phyloP scores from a whole-genome alignment of 1,140 invertebrate species.

The Lanistes nyassanus region DNA sequence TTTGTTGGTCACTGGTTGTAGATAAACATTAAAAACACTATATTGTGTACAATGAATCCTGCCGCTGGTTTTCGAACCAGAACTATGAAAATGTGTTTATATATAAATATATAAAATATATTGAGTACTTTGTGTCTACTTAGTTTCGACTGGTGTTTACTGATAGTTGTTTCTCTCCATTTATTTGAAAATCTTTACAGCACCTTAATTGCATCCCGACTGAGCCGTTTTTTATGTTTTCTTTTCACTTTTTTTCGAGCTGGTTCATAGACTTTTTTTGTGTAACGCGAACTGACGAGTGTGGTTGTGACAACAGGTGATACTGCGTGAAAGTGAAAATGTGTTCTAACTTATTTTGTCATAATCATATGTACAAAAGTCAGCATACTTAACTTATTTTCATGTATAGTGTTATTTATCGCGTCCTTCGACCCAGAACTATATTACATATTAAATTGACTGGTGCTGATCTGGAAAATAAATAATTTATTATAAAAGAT shows the following conservation, averaged over 20 bases:
- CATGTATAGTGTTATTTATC: constrained; percentile 2
- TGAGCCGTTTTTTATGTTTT: neutral
- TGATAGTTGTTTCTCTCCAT: neutral
- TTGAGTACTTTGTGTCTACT: too few relatives aligned
- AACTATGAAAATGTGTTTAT: too few relatives aligned
- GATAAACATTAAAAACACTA: neutral
- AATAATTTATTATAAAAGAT: constrained; percentile 8
- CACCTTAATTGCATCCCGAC: neutral
- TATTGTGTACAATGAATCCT: too few relatives aligned
- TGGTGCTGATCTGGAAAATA: constrained; percentile 3
- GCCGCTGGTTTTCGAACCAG: too few relatives aligned
- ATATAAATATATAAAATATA: too few relatives aligned
- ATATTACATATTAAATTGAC: neutral
- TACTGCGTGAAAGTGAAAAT: neutral
- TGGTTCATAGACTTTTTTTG: too few relatives aligned
- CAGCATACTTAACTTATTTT: constrained; percentile 9
- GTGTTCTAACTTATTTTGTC: constrained; percentile 4
- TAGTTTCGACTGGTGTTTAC: neutral
- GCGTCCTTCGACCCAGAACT: neutral
- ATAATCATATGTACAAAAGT: constrained; percentile 12
- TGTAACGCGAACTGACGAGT: neutral
- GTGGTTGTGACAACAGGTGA: neutral
- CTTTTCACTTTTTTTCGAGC: neutral
- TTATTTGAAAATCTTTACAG: neutral
- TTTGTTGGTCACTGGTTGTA: neutral